Conservation (phyloP, 2,797 vertebrate species). For the Acipenser oxyrinchus region DNA sequence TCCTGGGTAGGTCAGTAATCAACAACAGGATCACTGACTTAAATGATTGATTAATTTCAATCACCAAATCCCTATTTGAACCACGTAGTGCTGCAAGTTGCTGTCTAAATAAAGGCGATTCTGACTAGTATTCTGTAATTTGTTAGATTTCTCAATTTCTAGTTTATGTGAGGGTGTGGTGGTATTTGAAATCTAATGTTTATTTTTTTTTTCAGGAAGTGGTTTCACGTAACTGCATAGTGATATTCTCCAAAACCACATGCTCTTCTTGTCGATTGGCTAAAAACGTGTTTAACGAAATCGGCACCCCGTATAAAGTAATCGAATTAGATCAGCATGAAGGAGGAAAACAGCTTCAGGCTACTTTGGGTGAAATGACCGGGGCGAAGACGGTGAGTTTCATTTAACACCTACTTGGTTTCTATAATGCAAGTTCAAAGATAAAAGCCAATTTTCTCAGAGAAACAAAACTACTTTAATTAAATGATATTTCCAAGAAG, state of each 20-base stretch:
- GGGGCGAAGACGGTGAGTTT: slow-evolving; percentile 79
- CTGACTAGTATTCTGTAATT: no score
- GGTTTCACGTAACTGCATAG: slow-evolving; percentile 83
- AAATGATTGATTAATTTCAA: no score
- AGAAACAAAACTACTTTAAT: no score
- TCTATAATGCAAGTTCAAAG: not conserved
- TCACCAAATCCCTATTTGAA: no score
- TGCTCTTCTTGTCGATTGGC: slow-evolving; percentile 89
- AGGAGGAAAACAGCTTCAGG: slow-evolving; percentile 77
- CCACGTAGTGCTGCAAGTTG: no score
- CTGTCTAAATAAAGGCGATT: no score
- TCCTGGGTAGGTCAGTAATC: no score
- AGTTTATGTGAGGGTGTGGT: no score
- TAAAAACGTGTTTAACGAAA: slow-evolving; percentile 80
- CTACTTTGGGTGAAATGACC: slow-evolving; percentile 73
- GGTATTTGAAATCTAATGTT: not conserved
- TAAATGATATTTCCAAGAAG: no score
- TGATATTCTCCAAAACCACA: slow-evolving; percentile 94
- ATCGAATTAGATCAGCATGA: slow-evolving; percentile 78
- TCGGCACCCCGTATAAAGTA: slow-evolving; percentile 74
- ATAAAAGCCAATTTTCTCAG: not conserved
- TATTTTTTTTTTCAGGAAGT: slow-evolving; percentile 59
- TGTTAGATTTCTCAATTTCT: no score
- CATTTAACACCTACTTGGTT: slow-evolving; percentile 1
- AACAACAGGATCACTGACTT: no score